phyloP scores from a whole-genome alignment of 2,888 invertebrate species.

The Apamea monoglypha region DNA sequence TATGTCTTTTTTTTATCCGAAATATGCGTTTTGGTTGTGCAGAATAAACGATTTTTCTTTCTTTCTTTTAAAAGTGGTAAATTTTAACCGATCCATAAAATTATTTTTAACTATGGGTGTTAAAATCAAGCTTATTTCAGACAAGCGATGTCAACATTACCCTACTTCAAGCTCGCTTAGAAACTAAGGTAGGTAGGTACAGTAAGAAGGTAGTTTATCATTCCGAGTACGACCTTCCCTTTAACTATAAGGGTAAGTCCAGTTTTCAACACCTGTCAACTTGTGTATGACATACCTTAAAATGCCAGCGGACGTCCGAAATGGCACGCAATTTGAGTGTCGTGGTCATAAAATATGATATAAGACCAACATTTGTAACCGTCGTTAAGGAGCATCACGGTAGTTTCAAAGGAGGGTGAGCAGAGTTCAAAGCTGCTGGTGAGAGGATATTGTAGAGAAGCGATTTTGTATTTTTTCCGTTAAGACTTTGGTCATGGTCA shows the following conservation, averaged over 20 bases:
- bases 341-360: conserved; percentile 33
- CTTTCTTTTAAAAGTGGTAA: too few species aligned
- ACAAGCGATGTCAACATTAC: background rate
- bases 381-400: background rate
- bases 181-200: background rate
- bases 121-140: background rate
- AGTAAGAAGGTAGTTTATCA: background rate
- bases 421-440: background rate
- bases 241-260: background rate
- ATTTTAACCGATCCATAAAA: background rate
- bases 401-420: background rate
- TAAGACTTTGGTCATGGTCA: too few species aligned
- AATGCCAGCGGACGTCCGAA: conserved; percentile 36
- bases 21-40: too few species aligned
- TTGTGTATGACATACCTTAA: conserved; percentile 35
- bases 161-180: background rate
- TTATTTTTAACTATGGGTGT: background rate
- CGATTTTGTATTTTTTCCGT: background rate
- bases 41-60: too few species aligned
- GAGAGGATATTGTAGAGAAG: background rate
- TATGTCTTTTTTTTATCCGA: too few species aligned
- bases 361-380: conserved; percentile 17
- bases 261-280: conserved; percentile 52
- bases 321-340: conserved; percentile 35
- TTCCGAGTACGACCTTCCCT: conserved; percentile 2